Percentiles rank a stretch among this genome's conserved stretches.
Evolutionary conservation across 1,140 invertebrate species (phyloP).

Genomic region (Hypothenemus hampei): DNA sequence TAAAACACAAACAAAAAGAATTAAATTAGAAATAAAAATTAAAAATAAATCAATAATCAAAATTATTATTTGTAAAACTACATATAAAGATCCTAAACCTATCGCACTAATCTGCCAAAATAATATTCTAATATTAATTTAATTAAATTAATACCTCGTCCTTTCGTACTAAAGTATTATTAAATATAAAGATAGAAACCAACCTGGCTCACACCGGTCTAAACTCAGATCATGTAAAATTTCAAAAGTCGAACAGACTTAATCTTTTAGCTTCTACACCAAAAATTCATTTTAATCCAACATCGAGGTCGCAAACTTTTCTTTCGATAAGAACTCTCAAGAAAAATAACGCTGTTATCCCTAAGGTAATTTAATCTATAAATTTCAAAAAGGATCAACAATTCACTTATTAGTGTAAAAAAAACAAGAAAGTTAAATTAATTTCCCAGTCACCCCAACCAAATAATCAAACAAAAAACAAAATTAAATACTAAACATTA

Average conservation of each 20-base stretch:
- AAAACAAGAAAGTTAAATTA: conserved; percentile 47
- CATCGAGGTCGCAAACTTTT: conserved; percentile 72
- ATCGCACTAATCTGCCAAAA: conserved; percentile 59
- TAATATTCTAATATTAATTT: conserved; percentile 47
- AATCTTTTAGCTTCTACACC: conserved; percentile 55
- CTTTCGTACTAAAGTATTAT: conserved; percentile 63
- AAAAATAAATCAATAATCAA: conserved; percentile 47
- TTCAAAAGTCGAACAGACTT: conserved; percentile 74
- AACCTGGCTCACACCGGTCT: conserved; percentile 69
- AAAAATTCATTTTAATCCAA: conserved; percentile 66
- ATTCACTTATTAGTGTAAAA: conserved; percentile 44
- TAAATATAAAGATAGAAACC: conserved; percentile 63
- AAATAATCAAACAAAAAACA: conserved; percentile 42
- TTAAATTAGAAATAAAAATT: conserved; percentile 12
- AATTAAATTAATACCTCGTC: conserved; percentile 46
- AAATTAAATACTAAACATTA: conserved; percentile 42
- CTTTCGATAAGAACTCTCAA: conserved; percentile 58
- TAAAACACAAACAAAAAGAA: conserved; percentile 44
- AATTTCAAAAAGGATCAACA: conserved; percentile 47
- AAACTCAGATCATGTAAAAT: conserved; percentile 75
- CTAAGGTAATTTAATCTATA: conserved; percentile 62
- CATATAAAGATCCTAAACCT: conserved; percentile 59
- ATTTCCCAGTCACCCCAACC: conserved; percentile 44
- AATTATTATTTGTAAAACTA: conserved; percentile 50
- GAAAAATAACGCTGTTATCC: conserved; percentile 68